Conservation (phyloP, 2,113 vertebrate genomes). For the Amblyornis subalaris region DNA sequence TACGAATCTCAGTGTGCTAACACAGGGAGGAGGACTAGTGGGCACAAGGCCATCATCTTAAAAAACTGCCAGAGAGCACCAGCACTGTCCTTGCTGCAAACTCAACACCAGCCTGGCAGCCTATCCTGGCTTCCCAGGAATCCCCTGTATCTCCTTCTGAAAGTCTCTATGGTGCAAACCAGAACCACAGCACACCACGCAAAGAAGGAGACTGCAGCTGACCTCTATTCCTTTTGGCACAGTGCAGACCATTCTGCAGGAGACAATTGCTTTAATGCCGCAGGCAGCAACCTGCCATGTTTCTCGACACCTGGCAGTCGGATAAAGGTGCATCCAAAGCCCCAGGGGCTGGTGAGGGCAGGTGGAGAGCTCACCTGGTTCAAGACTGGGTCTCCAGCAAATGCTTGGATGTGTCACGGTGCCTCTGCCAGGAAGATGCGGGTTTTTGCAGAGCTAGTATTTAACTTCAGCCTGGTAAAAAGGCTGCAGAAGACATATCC, state of each 20-base stretch:
- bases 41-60: neutral
- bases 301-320: accelerated
- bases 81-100: neutral
- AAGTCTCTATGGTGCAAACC: accelerated
- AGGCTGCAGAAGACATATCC: neutral
- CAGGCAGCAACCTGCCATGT: neutral
- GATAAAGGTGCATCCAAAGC: neutral
- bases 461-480: neutral
- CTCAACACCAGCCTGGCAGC: neutral
- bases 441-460: neutral
- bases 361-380: neutral
- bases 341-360: neutral
- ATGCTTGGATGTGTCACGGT: neutral
- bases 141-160: neutral
- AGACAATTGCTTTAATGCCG: neutral
- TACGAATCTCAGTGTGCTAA: neutral
- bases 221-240: neutral
- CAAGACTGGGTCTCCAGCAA: neutral
- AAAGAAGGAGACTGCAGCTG: neutral
- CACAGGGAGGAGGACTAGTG: neutral
- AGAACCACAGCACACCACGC: neutral
- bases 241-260: neutral
- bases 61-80: neutral
- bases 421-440: neutral
- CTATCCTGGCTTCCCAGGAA: neutral